Conservation (phyloP, 1,140 invertebrate genomes). For the Drosophila burlai region DNA sequence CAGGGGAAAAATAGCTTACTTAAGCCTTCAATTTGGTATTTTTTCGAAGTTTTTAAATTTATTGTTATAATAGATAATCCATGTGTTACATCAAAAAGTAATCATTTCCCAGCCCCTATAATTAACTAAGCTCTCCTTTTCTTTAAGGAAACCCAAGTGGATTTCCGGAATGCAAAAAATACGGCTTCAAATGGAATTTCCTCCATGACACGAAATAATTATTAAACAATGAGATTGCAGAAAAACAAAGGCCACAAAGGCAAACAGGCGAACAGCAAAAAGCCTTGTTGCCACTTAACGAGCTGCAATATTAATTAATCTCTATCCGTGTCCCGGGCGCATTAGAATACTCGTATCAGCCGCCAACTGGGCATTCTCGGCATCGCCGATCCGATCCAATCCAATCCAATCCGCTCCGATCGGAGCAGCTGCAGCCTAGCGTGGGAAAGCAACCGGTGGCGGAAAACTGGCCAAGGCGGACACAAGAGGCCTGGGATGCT, state of each 20-base stretch:
- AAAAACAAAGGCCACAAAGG: slow-evolving; percentile 12
- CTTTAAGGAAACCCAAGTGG: slow-evolving; percentile 5
- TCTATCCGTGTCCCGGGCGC: slow-evolving; percentile 46
- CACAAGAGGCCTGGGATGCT: slow-evolving; percentile 19
- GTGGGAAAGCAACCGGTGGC: slow-evolving; percentile 45
- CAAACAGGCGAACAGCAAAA: not conserved
- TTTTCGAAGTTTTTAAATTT: not conserved
- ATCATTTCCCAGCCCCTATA: not conserved
- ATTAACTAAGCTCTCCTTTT: slow-evolving; percentile 1
- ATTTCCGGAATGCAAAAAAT: slow-evolving; percentile 9
- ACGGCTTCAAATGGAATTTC: slow-evolving; percentile 16
- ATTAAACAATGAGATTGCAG: slow-evolving; percentile 38
- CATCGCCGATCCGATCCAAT: slow-evolving; percentile 31
- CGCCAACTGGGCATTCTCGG: slow-evolving; percentile 51
- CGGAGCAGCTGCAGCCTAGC: slow-evolving; percentile 54
- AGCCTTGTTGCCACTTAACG: slow-evolving; percentile 18
- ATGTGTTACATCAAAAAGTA: not conserved
- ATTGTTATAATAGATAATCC: not conserved
- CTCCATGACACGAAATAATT: slow-evolving; percentile 17
- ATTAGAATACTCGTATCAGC: slow-evolving; percentile 53
- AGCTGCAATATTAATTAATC: slow-evolving; percentile 60
- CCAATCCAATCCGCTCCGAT: slow-evolving; percentile 17
- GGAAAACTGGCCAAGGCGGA: slow-evolving; percentile 47
- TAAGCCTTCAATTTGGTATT: too few relatives aligned
- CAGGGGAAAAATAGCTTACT: not conserved